Evolutionary conservation across 1,140 invertebrate species (phyloP), one percentile per base, ranked within the genome.

Genomic region (Zaprionus vittiger): DNA sequence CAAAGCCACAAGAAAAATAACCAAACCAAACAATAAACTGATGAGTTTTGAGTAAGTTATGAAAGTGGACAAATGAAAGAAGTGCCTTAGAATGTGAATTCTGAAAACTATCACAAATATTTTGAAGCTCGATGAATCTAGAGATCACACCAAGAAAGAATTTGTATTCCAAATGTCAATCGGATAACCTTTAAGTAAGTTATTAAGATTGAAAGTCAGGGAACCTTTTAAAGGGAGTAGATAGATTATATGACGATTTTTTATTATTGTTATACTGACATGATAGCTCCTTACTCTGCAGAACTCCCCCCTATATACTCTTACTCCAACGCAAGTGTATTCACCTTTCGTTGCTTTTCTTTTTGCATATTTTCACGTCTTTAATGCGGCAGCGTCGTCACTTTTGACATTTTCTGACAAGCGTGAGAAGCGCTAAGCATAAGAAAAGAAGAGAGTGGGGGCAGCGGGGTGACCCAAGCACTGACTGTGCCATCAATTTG

Each of bases 391-490:
- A 72, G 81, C 85, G 49, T 57, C 76, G 78, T 84, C 75, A 89
- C 84, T 89, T 89, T 85, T 89, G 84, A 89, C 84, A 89, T 89
- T 90, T 89, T 90, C 85, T 89, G 84, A 89, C 85, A 90, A 89
- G 84, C 84, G 85, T 89, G 84, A 89, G 84, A 89, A 89, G 67
- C 79, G 54, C 49, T 55, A 66, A 44, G 26, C 55, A 15, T 3
- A 34, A 34, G 31, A 34, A 34, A 34, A n/a, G 47, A 14, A 12
- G 24, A 11, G 20, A 59, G 44, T 34, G 26, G 31, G 20, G 15
- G 38, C 17, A 37, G 41, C 20, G 38, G 57, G 47, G 41, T 22
- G 54, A 68, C 9, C 44, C 56, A 71, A 49, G 56, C 67, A 68
- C 20, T 75, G 84, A 68, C 78, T 60, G 67, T 28, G 63, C 72